Evolutionary conservation across 30 jellyfish, hydroid and myxozoan species (phyloP).

Genomic region (Morbakka virulenta): DNA sequence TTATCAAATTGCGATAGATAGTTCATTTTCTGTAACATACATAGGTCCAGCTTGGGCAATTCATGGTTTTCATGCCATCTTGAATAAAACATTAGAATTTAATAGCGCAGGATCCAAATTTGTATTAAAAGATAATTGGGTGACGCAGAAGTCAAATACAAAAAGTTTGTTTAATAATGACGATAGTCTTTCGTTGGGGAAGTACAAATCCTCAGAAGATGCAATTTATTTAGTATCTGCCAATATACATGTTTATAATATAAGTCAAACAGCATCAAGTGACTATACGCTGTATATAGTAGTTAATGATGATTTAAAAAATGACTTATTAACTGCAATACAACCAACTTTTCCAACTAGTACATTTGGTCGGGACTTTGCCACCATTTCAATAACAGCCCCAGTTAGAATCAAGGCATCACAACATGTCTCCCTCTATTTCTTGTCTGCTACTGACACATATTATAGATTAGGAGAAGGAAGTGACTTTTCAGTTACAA

Average conservation of each 20-base stretch:
- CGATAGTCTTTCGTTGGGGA: slow-evolving; percentile 2
- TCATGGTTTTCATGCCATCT: slow-evolving; percentile 77
- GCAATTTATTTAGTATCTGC: slow-evolving; percentile 77
- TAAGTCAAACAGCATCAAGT: slow-evolving; percentile 43
- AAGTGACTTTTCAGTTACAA: not conserved
- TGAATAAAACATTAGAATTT: not conserved
- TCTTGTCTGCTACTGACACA: not conserved
- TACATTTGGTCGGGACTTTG: slow-evolving; percentile 13
- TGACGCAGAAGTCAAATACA: slow-evolving; percentile 11
- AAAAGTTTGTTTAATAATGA: slow-evolving; percentile 29
- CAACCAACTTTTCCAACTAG: not conserved
- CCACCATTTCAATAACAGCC: slow-evolving; percentile 58
- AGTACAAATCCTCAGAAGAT: slow-evolving; percentile 26
- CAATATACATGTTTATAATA: slow-evolving; percentile 40
- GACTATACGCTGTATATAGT: slow-evolving; percentile 25
- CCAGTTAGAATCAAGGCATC: slow-evolving; percentile 54
- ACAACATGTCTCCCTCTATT: slow-evolving; percentile 17
- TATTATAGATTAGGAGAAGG: not conserved
- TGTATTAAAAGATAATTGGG: slow-evolving; percentile 42
- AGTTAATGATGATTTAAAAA: slow-evolving; percentile 40
- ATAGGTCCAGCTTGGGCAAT: slow-evolving; percentile 92
- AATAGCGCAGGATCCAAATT: slow-evolving; percentile 4
- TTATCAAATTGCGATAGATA: slow-evolving; percentile 36
- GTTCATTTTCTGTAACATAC: slow-evolving; percentile 71
- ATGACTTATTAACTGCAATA: not conserved